phyloP scores from a whole-genome alignment of 2,797 vertebrate genomes.

The Trematomus bernacchii region DNA sequence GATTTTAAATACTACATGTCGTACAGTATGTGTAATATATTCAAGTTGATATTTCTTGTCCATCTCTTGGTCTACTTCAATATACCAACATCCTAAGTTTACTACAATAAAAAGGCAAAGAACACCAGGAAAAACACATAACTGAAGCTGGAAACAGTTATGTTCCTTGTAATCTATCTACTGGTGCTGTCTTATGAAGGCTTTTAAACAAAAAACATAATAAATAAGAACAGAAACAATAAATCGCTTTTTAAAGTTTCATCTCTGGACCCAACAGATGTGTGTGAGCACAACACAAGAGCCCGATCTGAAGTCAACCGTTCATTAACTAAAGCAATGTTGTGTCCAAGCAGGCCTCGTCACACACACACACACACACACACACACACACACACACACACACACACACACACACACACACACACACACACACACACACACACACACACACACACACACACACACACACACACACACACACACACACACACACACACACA shows the following conservation, averaged over 20 bases:
- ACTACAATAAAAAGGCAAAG: not conserved
- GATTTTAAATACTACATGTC: not conserved
- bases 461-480: slow-evolving; percentile 36
- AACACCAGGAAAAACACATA: not conserved
- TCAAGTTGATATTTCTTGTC: not conserved
- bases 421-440: slow-evolving; percentile 38
- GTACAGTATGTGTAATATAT: too few relatives aligned
- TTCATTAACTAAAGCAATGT: too few relatives aligned
- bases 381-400: slow-evolving; percentile 36
- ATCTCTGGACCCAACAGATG: not conserved
- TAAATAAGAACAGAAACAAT: not conserved
- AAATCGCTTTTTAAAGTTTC: not conserved
- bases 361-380: slow-evolving; percentile 39
- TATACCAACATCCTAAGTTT: not conserved
- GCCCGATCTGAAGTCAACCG: slow-evolving; percentile 17
- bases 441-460: slow-evolving; percentile 47
- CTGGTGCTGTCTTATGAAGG: not conserved
- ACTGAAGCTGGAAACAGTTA: not conserved
- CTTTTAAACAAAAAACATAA: not conserved
- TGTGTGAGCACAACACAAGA: not conserved
- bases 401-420: slow-evolving; percentile 51
- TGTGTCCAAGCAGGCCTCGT: too few relatives aligned
- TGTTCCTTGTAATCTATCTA: too few relatives aligned
- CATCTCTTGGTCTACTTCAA: not conserved
- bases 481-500: slow-evolving; percentile 40